Conservation (phyloP, 2,113 vertebrate genomes). For the Syrrhaptes paradoxus region DNA sequence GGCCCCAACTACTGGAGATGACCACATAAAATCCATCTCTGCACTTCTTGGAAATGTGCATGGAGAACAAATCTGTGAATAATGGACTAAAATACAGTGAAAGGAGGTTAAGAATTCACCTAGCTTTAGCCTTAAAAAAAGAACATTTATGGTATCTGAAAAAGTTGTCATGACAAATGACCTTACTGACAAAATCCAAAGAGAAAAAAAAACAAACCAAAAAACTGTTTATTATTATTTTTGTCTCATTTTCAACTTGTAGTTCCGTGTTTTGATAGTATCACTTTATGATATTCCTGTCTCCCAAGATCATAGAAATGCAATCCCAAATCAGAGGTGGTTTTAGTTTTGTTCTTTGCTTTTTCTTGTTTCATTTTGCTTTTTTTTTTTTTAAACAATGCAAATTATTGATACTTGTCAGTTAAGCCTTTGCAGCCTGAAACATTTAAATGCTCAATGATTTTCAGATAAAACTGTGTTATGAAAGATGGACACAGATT, state of each 20-base stretch:
- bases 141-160: not conserved
- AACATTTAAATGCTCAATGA: not conserved
- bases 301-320: not conserved
- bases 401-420: not conserved
- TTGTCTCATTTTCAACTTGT: not conserved
- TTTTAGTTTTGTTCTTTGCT: not conserved
- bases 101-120: not conserved
- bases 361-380: not conserved
- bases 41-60: not conserved
- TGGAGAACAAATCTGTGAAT: not conserved
- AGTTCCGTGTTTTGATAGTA: not conserved
- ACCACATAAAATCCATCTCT: not conserved
- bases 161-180: not conserved
- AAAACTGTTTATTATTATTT: not conserved
- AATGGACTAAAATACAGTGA: not conserved
- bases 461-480: not conserved
- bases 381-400: not conserved
- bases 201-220: not conserved
- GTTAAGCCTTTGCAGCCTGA: not conserved
- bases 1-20: not conserved
- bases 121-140: not conserved
- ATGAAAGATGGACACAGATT: not conserved
- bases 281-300: not conserved
- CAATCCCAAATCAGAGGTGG: not conserved
- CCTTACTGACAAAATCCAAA: not conserved